These are phyloP conservation scores for Coelopa frigida DNA, from an alignment of 1,140 invertebrate genomes.

Conservation along the genomic window DNA sequence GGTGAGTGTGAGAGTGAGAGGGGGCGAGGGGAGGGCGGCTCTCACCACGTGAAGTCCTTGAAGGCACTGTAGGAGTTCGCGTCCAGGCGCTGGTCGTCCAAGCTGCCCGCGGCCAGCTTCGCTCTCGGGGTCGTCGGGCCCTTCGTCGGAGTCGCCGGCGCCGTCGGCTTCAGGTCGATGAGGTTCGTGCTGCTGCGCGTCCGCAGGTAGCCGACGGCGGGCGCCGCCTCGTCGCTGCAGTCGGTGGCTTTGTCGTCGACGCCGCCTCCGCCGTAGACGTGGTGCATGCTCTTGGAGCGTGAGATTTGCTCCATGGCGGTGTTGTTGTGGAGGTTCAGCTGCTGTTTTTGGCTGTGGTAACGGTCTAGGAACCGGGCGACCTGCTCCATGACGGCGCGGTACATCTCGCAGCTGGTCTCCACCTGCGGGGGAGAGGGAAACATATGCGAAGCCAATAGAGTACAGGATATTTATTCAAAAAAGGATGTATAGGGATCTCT, in stretches of 20 bases:
- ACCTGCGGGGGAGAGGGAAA: slow-evolving; percentile 49
- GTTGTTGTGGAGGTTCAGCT: slow-evolving; percentile 22
- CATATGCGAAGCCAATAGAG: too few species aligned
- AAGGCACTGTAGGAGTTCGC: slow-evolving; percentile 43
- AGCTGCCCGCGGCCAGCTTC: slow-evolving; percentile 19
- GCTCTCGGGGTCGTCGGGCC: slow-evolving; percentile 15
- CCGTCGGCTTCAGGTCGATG: slow-evolving; percentile 16
- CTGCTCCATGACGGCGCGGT: slow-evolving; percentile 69
- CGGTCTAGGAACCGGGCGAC: slow-evolving; percentile 66
- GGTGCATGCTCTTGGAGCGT: slow-evolving; percentile 49
- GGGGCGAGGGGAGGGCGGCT: not conserved
- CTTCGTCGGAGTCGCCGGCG: not conserved
- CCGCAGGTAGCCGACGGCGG: slow-evolving; percentile 25
- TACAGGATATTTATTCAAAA: too few species aligned
- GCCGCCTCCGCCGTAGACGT: slow-evolving; percentile 42
- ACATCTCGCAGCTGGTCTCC: slow-evolving; percentile 70
- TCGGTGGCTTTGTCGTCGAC: slow-evolving; percentile 18
- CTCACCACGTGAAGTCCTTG: slow-evolving; percentile 49
- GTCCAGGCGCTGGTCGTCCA: slow-evolving; percentile 33
- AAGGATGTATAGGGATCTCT: too few species aligned
- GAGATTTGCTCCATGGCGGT: slow-evolving; percentile 28
- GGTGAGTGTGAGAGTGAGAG: not conserved
- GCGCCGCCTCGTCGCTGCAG: slow-evolving; percentile 30
- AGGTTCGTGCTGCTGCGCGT: slow-evolving; percentile 44
- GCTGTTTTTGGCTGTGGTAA: slow-evolving; percentile 52